These are phyloP conservation scores for Paracentrotus lividus DNA, from an alignment of 53 echinoderm and acorn worm species.

Conservation along the genomic window DNA sequence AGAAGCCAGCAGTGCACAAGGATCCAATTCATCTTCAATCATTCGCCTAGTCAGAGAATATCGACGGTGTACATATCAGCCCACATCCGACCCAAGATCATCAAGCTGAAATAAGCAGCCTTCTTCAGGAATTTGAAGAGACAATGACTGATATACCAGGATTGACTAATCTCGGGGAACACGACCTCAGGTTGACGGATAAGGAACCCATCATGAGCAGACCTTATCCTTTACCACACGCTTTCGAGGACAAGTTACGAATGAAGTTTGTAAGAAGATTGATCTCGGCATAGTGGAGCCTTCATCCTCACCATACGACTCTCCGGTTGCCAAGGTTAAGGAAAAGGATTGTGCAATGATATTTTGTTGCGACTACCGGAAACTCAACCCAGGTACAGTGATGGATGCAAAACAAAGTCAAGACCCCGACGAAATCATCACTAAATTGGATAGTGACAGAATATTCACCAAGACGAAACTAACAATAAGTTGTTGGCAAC, in stretches of 20 bases:
- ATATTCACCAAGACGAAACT: slow-evolving; percentile 61
- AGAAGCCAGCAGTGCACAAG: neutral
- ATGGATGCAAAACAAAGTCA: slow-evolving; percentile 70
- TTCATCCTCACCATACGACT: slow-evolving; percentile 69
- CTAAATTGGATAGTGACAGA: slow-evolving; percentile 36
- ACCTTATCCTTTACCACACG: slow-evolving; percentile 59
- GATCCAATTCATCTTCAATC: no score
- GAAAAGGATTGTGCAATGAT: slow-evolving; percentile 67
- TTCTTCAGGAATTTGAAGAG: slow-evolving; percentile 36
- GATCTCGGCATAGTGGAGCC: slow-evolving; percentile 63
- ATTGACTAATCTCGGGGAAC: slow-evolving; percentile 14
- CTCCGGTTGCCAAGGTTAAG: slow-evolving; percentile 59
- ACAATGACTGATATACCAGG: slow-evolving; percentile 46
- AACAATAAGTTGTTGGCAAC: no score
- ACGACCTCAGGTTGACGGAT: slow-evolving; percentile 1
- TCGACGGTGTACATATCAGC: slow-evolving; percentile 37
- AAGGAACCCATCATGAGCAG: slow-evolving; percentile 45
- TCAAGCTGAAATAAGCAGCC: neutral
- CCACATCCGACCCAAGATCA: slow-evolving; percentile 25
- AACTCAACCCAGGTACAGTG: slow-evolving; percentile 61
- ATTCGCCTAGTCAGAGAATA: neutral
- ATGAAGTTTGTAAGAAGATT: no score
- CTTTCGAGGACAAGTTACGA: slow-evolving; percentile 3
- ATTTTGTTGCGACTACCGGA: no score
- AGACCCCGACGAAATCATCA: slow-evolving; percentile 54